Base-by-base conservation (phyloP, 2,888 invertebrate genomes). In the Eumerus sabulonum region DNA sequence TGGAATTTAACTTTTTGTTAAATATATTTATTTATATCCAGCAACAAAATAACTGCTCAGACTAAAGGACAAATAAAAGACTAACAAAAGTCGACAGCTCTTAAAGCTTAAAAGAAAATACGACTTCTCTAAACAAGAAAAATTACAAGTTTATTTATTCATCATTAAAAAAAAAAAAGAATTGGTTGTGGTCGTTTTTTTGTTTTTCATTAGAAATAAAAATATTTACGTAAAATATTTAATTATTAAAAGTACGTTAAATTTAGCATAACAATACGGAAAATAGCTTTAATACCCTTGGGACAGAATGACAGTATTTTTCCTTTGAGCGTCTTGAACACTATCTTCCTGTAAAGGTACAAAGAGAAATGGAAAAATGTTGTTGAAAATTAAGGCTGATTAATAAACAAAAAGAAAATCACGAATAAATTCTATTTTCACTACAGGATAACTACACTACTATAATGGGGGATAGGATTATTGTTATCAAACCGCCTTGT, bases 251-350 rank as follows among this genome's bases (percentile, higher is more conserved):
- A 73, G 79, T 79, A 79, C 79, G 79, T 74, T 73, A 79, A 68
- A 68, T 79, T 79, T 79, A 79, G 51, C 74, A 81, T 81, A 81
- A 81, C 81, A 76, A 81, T 76, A 81, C 76, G 81, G 76, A 81
- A 81, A 81, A 72, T 63, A 84, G 77, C 82, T 83, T 85, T 87
- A 87, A 84, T 87, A 87, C 82, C 87, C 87, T 84, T 87, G 87
- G 84, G 87, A 88, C 82, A 87, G 84, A 82, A 87, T 87, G 81
- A 86, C 87, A 82, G 87, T 88, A 84, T 87, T 88, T 84, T 87
- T 87, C 66, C 87, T 84, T 83, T 88, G 88, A 63, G 88, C 87
- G 81, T 87, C 87, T 85, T 88, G 88, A 68, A 88, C 88, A 76
- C 87, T 86, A 68, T 87, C 87, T 82, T 87, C 87, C 84, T 84